Evolutionary conservation across 1,140 invertebrate species (phyloP), one percentile per base, ranked within the genome.

Genomic region (Bilobella aurantiaca): DNA sequence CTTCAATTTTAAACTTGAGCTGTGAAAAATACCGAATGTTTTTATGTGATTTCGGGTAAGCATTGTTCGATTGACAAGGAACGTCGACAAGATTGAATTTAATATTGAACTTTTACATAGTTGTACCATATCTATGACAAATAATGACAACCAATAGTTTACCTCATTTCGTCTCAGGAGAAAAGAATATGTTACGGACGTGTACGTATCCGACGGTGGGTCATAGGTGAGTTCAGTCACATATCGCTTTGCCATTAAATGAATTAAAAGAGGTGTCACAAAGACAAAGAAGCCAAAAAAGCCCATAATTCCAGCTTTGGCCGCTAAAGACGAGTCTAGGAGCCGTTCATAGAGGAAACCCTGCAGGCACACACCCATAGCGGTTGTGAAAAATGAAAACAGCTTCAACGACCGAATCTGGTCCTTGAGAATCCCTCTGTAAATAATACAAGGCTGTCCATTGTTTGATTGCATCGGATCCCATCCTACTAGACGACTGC

Each of bases 181-280:
- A 59, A 91, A 81, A 23, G 82, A 85, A 28, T 85, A 82, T 31
- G 83, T 85, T 18, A 81, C 83, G n/a, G 87, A 87, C 29, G 81
- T 83, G 74, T 89, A 90, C 58, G 80, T 82, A 30, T 85, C 80
- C 31, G 77, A 83, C 27, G 75, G 69, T 16, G 62, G 69, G 21
- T 72, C 61, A 73, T 90, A 93, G 65, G 85, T 79, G 1, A 96
- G 77, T 66, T 85, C 78, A 0, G 83, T 86, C 0, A 94, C 85
- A 81, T 96, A 96, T 77, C 89, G 90, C 73, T 87, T 93, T 1
- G 89, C 86, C 18, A 95, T 78, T 3, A 83, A 79, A 79, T 96
- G 89, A 65, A 96, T 78, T 28, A 95, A 74, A 23, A 92, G 49
- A 1, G 93, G 93, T 3, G 90, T 93, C 0, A 85, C 78, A 72